These are phyloP conservation scores for Catocala sponsa DNA, from an alignment of 2,888 invertebrate genomes.

Conservation along the genomic window DNA sequence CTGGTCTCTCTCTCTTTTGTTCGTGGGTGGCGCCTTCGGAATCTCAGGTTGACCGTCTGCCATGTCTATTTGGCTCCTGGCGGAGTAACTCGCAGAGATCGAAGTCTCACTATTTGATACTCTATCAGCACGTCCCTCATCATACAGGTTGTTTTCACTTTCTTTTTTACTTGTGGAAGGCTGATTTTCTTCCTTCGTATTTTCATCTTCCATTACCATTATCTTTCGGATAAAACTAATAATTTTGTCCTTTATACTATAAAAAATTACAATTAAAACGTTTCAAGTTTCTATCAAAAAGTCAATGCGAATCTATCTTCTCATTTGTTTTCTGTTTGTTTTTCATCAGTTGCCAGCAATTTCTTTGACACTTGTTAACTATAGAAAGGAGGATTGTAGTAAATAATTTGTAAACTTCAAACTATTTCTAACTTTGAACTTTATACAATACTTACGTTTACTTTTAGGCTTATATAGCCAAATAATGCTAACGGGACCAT, in stretches of 20 bases:
- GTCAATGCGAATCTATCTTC: constrained; percentile 33
- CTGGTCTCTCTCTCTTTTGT: constrained; percentile 33
- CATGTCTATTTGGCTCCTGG: constrained; percentile 52
- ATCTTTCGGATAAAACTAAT: constrained; percentile 61
- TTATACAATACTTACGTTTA: no score
- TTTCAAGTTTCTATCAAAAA: constrained; percentile 26
- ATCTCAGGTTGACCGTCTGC: constrained; percentile 40
- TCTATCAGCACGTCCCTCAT: constrained; percentile 42
- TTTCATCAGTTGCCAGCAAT: constrained; percentile 5
- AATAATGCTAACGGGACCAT: no score
- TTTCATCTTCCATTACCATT: constrained; percentile 65
- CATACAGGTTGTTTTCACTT: constrained; percentile 40
- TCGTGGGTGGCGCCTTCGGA: constrained; percentile 24
- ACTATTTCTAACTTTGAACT: no score
- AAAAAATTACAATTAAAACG: constrained; percentile 34
- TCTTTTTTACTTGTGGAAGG: constrained; percentile 65
- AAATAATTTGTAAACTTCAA: background rate
- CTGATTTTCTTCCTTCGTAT: constrained; percentile 50
- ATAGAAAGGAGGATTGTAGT: constrained; percentile 1
- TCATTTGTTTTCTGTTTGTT: constrained; percentile 41
- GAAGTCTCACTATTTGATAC: constrained; percentile 52
- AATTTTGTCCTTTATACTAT: constrained; percentile 60
- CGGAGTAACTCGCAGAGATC: constrained; percentile 52
- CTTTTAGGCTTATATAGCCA: no score
- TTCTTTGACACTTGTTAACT: no score